Base-by-base conservation (phyloP, 2,888 invertebrate species). In the Ethmia dodecea region DNA sequence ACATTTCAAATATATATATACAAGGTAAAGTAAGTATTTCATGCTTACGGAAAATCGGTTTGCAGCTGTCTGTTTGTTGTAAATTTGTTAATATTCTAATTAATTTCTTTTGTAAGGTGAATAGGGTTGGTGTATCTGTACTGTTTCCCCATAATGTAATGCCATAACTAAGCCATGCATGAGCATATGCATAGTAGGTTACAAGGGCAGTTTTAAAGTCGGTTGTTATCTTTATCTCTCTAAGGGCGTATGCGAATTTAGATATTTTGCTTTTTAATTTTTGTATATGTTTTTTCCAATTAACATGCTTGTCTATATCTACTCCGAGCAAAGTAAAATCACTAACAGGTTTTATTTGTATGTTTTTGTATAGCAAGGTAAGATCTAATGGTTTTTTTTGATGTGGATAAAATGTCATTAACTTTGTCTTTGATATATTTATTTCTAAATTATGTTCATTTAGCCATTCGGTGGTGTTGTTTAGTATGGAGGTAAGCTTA, bases 361-460 rank as follows among this genome's bases (percentile, higher is more conserved):
- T 5, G 11, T 8, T 28, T 3, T 34, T 22, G 24, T 14, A 28
- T 3, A 3, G 10, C 3, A 8, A 20, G 12, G n/a, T 34, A 11
- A 34, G n/a, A 13, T 13, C n/a, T 10, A 34, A 4, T 5, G 28
- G 28, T 10, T 6, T 2, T 22, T 28, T 34, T 22, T 34, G 34
- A 8, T 11, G 8, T 6, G 34, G 34, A 5, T 10, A 26, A 18
- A 35, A 35, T 20, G 13, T 18, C 6, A 31, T 34, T 11, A 31
- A 3, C 14, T 28, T 31, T 5, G 35, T 34, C 28, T 31, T 37
- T n/a, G 14, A 12, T 5, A 31, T 5, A 12, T 27, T 30, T 5
- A 39, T 22, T 15, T 28, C 12, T 9, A 34, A n/a, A 12, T 35
- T 30, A 8, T 35, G 16, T 2, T 13, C n/a, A 5, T 30, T 15